Evolutionary conservation across 2,797 vertebrate genomes (phyloP), one percentile per base, ranked within the genome.

Genomic region (Argyrosomus regius): DNA sequence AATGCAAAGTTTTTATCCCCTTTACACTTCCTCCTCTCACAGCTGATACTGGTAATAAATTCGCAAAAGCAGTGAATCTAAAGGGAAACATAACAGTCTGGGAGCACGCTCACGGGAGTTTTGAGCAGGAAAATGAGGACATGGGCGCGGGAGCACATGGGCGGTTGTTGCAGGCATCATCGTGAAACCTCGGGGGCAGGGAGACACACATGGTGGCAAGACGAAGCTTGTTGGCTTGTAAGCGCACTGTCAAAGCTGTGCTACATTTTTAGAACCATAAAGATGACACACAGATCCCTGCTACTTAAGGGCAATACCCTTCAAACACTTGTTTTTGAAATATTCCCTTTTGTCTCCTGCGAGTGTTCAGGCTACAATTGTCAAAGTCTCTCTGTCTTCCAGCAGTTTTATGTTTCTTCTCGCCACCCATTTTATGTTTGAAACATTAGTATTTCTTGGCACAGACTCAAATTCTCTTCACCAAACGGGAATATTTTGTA

Each of bases 191-290:
- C 8, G 1, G 10, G 83, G 89, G 87, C 81, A 89, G 76, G 67
- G 70, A 86, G 81, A 82, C 84, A 78, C 84, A 78, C 83, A 86
- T 46, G 75, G 72, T 49, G 31, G 73, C 88, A 90, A 84, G 88
- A 85, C 54, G 6, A 71, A 77, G 84, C 91, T 71, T 88, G 87
- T 80, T 78, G 68, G 66, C 66, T 77, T 53, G 5, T 59, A 13
- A 66, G 31, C 2, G 8, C 12, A 1, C 56, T 54, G 60, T 72
- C 63, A 80, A 72, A 73, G 58, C 71, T 67, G 72, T 20, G 72
- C 62, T 71, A 31, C 67, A 74, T 50, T 70, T 71, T 70, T 1
- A 22, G 28, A 69, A 20, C 35, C 59, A 63, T 17, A 59, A 50
- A 53, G 58, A 50, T 58, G 70, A 79, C 81, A 77, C 43, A 12